Evolutionary conservation across 2,888 invertebrate species (phyloP).

Genomic region (Drosophila heteroneura): DNA sequence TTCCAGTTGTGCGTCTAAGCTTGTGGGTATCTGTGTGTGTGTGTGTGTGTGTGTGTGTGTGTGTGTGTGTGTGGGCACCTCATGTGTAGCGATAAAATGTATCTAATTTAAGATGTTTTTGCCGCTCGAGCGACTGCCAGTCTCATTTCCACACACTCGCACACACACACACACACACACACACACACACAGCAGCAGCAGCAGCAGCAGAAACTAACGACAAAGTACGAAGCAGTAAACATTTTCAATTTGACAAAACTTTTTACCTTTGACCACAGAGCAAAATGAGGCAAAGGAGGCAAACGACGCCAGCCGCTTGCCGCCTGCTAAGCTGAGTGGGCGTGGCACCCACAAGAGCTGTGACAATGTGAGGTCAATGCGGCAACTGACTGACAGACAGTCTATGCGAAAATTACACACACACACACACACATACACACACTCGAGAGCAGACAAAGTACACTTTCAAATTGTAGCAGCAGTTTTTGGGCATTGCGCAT

Average conservation of each 20-base stretch:
- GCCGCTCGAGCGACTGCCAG: conserved; percentile 64
- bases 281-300: conserved; percentile 28
- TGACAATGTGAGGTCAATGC: conserved; percentile 78
- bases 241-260: conserved; percentile 80
- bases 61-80: conserved; percentile 37
- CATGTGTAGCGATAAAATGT: conserved; percentile 79
- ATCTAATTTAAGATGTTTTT: conserved; percentile 81
- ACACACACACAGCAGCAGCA: background rate
- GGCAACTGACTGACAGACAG: conserved; percentile 66
- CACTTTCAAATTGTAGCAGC: conserved; percentile 70
- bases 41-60: conserved; percentile 6
- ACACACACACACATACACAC: conserved; percentile 14
- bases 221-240: conserved; percentile 75
- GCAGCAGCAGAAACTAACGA: conserved; percentile 30
- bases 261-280: conserved; percentile 80
- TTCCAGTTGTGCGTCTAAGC: conserved; percentile 28
- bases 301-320: background rate
- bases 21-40: conserved; percentile 5
- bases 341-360: conserved; percentile 32
- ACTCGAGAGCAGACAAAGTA: conserved; percentile 45
- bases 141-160: conserved; percentile 11
- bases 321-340: conserved; percentile 17
- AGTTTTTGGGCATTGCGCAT: conserved; percentile 61
- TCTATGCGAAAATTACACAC: conserved; percentile 30
- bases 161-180: background rate